Evolutionary conservation across 2,888 invertebrate species (phyloP).

Genomic region (Mactromeris polynyma): DNA sequence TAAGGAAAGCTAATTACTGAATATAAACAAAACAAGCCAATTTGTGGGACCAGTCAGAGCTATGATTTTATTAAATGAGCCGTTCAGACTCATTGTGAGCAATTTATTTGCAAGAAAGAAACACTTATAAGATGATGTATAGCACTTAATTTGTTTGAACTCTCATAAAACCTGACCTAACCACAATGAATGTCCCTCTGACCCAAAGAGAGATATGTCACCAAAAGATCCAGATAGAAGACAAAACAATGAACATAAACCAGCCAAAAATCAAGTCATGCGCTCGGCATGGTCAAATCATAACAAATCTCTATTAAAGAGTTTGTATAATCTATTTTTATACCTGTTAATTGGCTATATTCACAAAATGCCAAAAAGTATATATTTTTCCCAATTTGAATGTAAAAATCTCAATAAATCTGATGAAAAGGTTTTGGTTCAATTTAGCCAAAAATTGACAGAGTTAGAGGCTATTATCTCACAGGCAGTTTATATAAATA

Average conservation of each 20-base stretch:
- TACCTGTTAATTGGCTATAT: too few species aligned
- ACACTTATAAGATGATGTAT: not conserved
- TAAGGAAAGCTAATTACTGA: slow-evolving; percentile 39
- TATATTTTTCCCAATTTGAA: too few species aligned
- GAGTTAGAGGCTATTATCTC: too few species aligned
- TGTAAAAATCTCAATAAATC: too few species aligned
- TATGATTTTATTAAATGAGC: slow-evolving; percentile 3
- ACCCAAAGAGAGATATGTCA: slow-evolving; percentile 4
- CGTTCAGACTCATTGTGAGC: not conserved
- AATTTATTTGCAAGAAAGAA: not conserved
- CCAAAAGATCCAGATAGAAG: not conserved
- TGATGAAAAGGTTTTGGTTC: too few species aligned
- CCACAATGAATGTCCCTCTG: not conserved
- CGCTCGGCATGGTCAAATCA: too few species aligned
- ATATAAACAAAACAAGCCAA: slow-evolving; percentile 34
- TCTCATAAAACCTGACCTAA: not conserved
- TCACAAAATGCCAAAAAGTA: too few species aligned
- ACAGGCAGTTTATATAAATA: too few species aligned
- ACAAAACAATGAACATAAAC: not conserved
- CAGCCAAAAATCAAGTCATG: too few species aligned
- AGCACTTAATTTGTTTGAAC: not conserved
- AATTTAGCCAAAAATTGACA: too few species aligned
- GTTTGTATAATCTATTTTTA: too few species aligned
- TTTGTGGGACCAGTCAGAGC: slow-evolving; percentile 39
- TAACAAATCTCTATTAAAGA: too few species aligned